Percentiles rank a stretch among this genome's conserved stretches.
Evolutionary conservation across 1,140 invertebrate species (phyloP).

Genomic region (Anastatus disparis): DNA sequence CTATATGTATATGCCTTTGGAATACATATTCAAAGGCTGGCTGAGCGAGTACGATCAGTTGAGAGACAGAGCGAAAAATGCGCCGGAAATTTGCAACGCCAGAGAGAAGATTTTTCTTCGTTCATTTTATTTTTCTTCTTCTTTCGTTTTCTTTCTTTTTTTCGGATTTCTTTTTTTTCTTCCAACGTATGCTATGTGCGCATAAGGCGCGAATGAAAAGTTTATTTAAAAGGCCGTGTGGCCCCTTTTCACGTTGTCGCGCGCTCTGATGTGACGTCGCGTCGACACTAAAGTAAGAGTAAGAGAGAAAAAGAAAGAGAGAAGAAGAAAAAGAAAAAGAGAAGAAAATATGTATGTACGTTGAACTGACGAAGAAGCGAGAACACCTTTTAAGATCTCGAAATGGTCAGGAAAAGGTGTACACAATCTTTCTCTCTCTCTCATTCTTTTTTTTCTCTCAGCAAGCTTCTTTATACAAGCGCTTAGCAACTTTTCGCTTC

Average conservation of each 20-base stretch:
- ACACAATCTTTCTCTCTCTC: too few species aligned
- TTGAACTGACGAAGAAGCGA: too few species aligned
- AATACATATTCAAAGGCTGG: conserved; percentile 28
- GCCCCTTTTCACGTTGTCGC: too few species aligned
- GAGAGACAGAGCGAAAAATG: conserved; percentile 5
- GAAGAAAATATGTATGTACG: too few species aligned
- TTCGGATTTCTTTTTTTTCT: too few species aligned
- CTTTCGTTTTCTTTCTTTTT: neutral
- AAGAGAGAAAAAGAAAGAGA: too few species aligned
- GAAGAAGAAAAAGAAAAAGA: too few species aligned
- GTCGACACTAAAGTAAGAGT: too few species aligned
- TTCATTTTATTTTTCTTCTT: conserved; percentile 3
- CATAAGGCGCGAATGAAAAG: neutral
- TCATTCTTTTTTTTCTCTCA: too few species aligned
- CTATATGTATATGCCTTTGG: conserved; percentile 8
- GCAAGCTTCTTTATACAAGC: neutral
- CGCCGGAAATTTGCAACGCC: conserved; percentile 8
- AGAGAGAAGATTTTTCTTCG: neutral
- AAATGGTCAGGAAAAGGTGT: neutral
- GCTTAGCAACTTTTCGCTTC: neutral
- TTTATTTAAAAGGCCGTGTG: conserved; percentile 12
- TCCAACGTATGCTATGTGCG: too few species aligned
- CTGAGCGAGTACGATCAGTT: neutral
- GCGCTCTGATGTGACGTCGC: too few species aligned
- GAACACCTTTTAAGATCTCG: neutral